Evolutionary conservation across 2,113 vertebrate genomes (phyloP), one percentile per base, ranked within the genome.

Genomic region (Charina bottae): DNA sequence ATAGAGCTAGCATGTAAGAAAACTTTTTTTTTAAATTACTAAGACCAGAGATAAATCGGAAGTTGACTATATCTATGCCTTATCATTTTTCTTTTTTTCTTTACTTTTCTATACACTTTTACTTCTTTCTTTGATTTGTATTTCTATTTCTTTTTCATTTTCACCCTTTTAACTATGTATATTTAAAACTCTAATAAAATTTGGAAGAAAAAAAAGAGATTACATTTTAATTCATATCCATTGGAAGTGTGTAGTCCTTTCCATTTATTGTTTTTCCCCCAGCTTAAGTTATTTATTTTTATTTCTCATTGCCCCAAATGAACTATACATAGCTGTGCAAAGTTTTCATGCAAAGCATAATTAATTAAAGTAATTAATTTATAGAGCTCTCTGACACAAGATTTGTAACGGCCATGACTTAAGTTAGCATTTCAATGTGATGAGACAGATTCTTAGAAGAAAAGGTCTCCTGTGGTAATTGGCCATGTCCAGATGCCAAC

Each of bases 201-300:
- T n/a, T n/a, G n/a, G n/a, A n/a, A n/a, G n/a, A n/a, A n/a, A n/a
- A n/a, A n/a, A n/a, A n/a, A n/a, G 5, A 72, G 68, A 72, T 17
- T 7, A 33, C 33, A 6, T 9, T 37, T 78, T 19, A 37, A 68
- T 90, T 37, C 12, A 42, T 13, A 56, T 6, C 2, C 21, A 23
- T 78, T 19, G 19, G 64, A 90, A 24, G 5, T 15, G 21, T 37
- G 53, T 11, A 83, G 8, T 2, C 4, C 19, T 28, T 78, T 55
- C 5, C 11, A 55, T 17, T 24, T 8, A 23, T 56, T 42, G 37
- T 7, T 19, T 21, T 21, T 46, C 37, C 72, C 26, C 21, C 33
- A 12, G 4, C 28, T 21, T 89, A 68, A 55, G 21, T 89, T 89
- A 89, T 90, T 89, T 89, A 89, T 90, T 56, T 56, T 55, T 33